Evolutionary conservation across 2,888 invertebrate species (phyloP).

Genomic region (Meiosimyza decipiens): DNA sequence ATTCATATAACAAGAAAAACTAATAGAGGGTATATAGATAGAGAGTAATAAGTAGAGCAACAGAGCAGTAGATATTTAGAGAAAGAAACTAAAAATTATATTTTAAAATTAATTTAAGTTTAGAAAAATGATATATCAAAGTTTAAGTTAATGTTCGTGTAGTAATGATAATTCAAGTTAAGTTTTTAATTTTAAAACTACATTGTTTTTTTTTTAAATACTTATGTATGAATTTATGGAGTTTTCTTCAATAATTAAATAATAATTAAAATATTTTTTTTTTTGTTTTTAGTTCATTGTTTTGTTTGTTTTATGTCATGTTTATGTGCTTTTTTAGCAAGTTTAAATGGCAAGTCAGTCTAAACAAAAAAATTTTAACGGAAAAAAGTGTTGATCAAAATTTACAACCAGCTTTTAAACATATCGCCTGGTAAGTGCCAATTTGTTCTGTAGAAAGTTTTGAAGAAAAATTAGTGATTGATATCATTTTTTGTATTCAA

Average conservation of each 20-base stretch:
- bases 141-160: neutral
- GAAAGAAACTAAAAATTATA: conserved; percentile 11
- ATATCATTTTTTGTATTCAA: no score
- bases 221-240: neutral
- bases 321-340: conserved; percentile 25
- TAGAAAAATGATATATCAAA: conserved; percentile 19
- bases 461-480: no score
- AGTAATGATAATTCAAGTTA: conserved; percentile 21
- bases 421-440: no score
- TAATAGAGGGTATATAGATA: neutral
- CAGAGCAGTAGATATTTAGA: neutral
- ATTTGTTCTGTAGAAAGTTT: no score
- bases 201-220: neutral
- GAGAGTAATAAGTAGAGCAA: conserved; percentile 9
- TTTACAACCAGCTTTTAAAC: no score
- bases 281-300: neutral
- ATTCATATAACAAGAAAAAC: neutral
- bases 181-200: conserved; percentile 10
- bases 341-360: conserved; percentile 33
- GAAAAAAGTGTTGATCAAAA: conserved; percentile 15
- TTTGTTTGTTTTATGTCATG: neutral
- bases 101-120: conserved; percentile 6
- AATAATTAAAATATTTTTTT: neutral
- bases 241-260: neutral
- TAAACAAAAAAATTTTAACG: neutral